Evolutionary conservation across 1,140 invertebrate genomes (phyloP), one percentile per base, ranked within the genome.

Genomic region (Drosophila parvula): DNA sequence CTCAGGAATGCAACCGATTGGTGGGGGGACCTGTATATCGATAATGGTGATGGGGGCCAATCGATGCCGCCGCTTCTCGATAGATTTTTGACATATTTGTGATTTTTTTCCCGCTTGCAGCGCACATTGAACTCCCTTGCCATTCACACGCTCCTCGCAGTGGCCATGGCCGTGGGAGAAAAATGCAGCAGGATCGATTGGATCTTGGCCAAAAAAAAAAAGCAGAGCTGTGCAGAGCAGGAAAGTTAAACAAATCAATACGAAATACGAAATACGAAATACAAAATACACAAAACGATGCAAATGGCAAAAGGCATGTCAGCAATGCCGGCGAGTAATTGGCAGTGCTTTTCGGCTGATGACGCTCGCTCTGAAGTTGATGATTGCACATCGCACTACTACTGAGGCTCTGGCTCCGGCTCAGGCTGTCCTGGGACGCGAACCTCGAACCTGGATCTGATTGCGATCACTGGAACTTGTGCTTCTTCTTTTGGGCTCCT

Each of bases 221-320:
- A 18, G 43, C 3, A 48, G 28, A 48, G 4, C 64, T 64, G 64
- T 44, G 53, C 41, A 61, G 61, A 32, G 12, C 12, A 40, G 53
- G 18, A 64, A 71, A 68, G 78, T 78, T 89, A 89, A 89, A 89
- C 84, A 89, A 89, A 89, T 89, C 84, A 89, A 89, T 89, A 89
- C 81, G 84, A 89, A 38, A 55, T 55, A 53, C 50, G 5, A 36
- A 53, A 36, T 36, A 14, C 32, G 2, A 14, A 50, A 50, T 10
- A 30, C 14, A 50, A 16, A 55, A 55, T 55, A 55, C 51, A 53
- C 51, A 55, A 84, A 89, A 90, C 84, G 84, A 89, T 89, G 81
- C 84, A 89, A 89, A 89, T 89, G 83, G 81, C 63, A 79, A 89
- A 81, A 73, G 85, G 84, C 81, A 89, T 89, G 84, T 89, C 77